Base-by-base conservation (phyloP, 2,113 vertebrate genomes). In the Rhinogobius similis region DNA sequence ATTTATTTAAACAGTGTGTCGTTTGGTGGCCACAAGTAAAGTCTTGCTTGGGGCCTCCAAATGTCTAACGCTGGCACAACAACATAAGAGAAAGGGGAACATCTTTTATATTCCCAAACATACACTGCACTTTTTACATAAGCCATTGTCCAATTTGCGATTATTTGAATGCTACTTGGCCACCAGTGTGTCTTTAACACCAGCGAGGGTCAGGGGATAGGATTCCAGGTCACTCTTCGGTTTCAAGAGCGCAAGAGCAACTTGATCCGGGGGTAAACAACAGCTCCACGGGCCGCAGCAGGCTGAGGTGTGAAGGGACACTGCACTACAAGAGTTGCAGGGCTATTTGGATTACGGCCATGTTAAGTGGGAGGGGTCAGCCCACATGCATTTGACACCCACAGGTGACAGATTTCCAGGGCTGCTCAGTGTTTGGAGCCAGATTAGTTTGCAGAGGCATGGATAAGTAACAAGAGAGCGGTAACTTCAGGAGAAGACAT, bases 211-310 rank as follows among this genome's bases (percentile, higher is more conserved):
- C 82, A 78, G 50, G 71, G 79, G 71, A 78, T 81, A 72, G 72
- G 72, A 81, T 88, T 89, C 64, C 81, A 83, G 78, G 81, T 82
- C 84, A 75, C 67, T 68, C 86, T 86, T 87, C 71, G 79, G 87
- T 90, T 87, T 88, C 84, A 61, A 70, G 62, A 36, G 78, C 78
- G 41, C 36, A 68, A 66, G 65, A 72, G 86, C 76, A 87, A 91
- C 71, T 59, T 14, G 78, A 91, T 66, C 79, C 11, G 5, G 76
- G 70, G 74, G 81, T 86, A 89, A 90, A 87, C 86, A 86, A 72
- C 29, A 72, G 53, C 70, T 74, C 46, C 53, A 38, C 79, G 73
- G n/a, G 75, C 38, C 77, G 67, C 3, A 16, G 8, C 1, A 0
- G 48, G 46, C 50, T 72, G 68, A 82, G 70, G 85, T 82, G 87